Evolutionary conservation across 2,888 invertebrate species (phyloP).

Genomic region (Sturmia bella): DNA sequence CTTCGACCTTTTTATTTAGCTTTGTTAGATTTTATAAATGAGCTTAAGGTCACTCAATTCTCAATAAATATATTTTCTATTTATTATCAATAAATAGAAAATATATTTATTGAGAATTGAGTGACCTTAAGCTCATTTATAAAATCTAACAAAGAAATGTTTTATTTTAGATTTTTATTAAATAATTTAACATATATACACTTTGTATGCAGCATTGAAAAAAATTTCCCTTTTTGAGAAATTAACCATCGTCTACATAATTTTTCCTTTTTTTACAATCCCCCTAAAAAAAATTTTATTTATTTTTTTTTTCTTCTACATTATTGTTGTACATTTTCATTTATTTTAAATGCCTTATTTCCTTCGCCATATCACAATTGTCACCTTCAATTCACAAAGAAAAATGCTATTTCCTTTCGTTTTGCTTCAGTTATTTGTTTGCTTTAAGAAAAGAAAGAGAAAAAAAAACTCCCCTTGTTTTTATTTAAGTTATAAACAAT

Average conservation of each 20-base stretch:
- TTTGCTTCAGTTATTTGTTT: slow-evolving; percentile 64
- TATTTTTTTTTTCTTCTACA: not conserved
- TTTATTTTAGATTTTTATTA: no score
- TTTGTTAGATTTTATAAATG: no score
- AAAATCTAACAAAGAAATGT: no score
- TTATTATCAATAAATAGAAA: no score
- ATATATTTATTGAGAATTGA: no score
- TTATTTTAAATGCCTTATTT: slow-evolving; percentile 50
- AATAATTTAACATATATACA: no score
- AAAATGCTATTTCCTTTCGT: slow-evolving; percentile 65
- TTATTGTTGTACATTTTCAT: slow-evolving; percentile 31
- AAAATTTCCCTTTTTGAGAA: no score
- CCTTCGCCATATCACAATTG: slow-evolving; percentile 52
- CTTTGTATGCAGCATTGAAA: no score
- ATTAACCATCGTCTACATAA: not conserved
- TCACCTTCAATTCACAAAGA: slow-evolving; percentile 52
- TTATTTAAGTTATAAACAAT: slow-evolving; percentile 20
- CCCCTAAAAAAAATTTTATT: slow-evolving; percentile 24
- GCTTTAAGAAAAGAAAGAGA: slow-evolving; percentile 15
- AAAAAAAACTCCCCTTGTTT: slow-evolving; percentile 47
- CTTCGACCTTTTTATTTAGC: no score
- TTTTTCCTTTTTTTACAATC: slow-evolving; percentile 11
- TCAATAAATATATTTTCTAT: no score
- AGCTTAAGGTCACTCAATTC: no score
- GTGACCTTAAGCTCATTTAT: no score